A percentile compares a stretch with the other conserved stretches of the same genome.
Conservation (phyloP, 2,888 invertebrate genomes). For the Chesias legatella region DNA sequence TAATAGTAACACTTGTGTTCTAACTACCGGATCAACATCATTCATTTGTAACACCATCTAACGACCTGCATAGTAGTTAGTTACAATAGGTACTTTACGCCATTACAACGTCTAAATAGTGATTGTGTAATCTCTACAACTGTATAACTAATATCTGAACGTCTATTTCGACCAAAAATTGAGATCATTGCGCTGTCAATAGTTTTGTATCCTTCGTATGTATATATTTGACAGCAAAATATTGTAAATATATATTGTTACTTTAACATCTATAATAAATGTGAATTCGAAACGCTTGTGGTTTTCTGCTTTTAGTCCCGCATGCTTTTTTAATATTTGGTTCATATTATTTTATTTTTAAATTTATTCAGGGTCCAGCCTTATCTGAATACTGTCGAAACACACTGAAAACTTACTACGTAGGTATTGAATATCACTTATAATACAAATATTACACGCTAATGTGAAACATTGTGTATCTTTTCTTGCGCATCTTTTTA, state of each 20-base stretch:
- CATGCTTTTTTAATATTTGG: conserved; percentile 63
- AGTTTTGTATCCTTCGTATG: conserved; percentile 39
- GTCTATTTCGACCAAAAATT: conserved; percentile 30
- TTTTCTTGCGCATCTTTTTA: too few relatives aligned
- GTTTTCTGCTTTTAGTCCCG: conserved; percentile 76
- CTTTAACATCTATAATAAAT: conserved; percentile 65
- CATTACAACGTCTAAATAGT: background rate
- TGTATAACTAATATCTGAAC: conserved; percentile 39
- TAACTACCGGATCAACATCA: too few relatives aligned
- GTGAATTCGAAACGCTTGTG: conserved; percentile 73
- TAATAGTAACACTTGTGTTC: too few relatives aligned
- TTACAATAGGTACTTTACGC: too few relatives aligned
- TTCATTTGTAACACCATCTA: too few relatives aligned
- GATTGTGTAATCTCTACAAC: background rate
- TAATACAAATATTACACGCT: too few relatives aligned
- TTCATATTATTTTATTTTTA: conserved; percentile 40
- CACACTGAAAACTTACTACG: conserved; percentile 20
- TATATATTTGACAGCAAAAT: conserved; percentile 23
- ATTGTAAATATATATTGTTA: conserved; percentile 52
- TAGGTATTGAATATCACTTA: too few relatives aligned
- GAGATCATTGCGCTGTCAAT: conserved; percentile 29
- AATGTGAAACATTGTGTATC: too few relatives aligned
- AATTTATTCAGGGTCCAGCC: conserved; percentile 58
- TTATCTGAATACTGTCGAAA: conserved; percentile 26
- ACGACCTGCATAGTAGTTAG: background rate